Base-by-base conservation (phyloP, 1,140 invertebrate species). In the Drosophila bocqueti region DNA sequence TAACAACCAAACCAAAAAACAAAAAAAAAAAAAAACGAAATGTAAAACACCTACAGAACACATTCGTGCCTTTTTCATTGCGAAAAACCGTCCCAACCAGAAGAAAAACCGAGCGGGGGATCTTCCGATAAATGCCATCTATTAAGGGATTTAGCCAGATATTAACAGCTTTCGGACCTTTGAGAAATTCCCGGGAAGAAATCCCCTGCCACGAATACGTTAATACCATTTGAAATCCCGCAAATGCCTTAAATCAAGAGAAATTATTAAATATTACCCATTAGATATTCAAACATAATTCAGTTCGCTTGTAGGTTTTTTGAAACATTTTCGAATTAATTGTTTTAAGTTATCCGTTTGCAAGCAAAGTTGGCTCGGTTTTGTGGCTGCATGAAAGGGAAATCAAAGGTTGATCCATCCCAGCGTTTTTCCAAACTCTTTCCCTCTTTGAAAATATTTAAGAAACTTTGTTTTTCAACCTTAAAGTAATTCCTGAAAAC, bases 21-120 rank as follows among this genome's bases (percentile, higher is more conserved):
- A 55, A 24, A 24, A 34, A 36, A 59, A 42, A 13, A 5, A 40
- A 74, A 75, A 52, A 76, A 68, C 81, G 76, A 66, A 67, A 75
- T 76, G 64, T 68, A 67, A 73, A 75, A 68, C 68, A 69, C 69
- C 62, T 78, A 72, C 72, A 66, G 42, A 67, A 89, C 85, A 85
- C 85, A 85, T 79, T 82, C 85, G 85, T 90, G 85, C 85, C 85
- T 90, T 90, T 90, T 90, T 79, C 75, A 90, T 85, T 90, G 85
- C 68, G 74, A 85, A 87, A 90, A 90, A 82, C 85, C 85, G 85
- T 90, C 85, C 85, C 85, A 87, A 73, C 55, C 61, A 79, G 45
- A 58, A 55, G 50, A 57, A 40, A 40, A 26, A 40, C 43, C 36
- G 43, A 64, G 40, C 65, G 38, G 67, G 55, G 76, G 57, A 77